Evolutionary conservation across 2,113 vertebrate species (phyloP), one percentile per base, ranked within the genome.

Genomic region (Semnornis frantzii): DNA sequence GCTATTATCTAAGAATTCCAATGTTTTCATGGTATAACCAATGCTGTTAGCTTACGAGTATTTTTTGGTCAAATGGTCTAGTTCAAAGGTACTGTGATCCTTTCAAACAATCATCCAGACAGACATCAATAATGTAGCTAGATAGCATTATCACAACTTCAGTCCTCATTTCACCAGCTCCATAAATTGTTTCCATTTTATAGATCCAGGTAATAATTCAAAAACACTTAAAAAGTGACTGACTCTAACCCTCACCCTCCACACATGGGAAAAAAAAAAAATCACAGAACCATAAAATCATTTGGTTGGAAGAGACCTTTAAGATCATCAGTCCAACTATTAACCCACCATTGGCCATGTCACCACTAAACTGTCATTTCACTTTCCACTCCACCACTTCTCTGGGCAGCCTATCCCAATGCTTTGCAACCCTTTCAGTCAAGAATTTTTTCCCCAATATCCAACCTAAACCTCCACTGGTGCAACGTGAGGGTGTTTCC

Each of bases 181-280:
- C 31, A 52, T 42, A 80, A 91, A 33, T 25, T 55, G 18, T 44
- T 87, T 71, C 11, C 15, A n/a, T 60, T 92, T 90, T 54, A 82
- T 5, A 31, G 21, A 39, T 54, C 60, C 2, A 82, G 46, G 44
- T 25, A 83, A 30, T 9, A 58, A 68, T 65, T 75, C 8, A 48
- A 64, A 86, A 90, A 64, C 18, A 72, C 1, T 1, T 5, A 28
- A 64, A 6, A 81, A 42, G 42, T 16, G 37, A 72, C 0, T 17
- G 30, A 89, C 60, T 44, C 55, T 58, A 69, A 81, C 3, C 16
- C 27, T 9, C 16, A 69, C 16, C 5, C 31, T 34, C 42, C 0
- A 2, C 34, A 60, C 13, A 39, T 34, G 3, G 14, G 11, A 52
- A 8, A 31, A 0, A 31, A 8, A 44, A 0, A 31, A 8, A 44